These are phyloP conservation scores for Trachymyrmex septentrionalis DNA, from an alignment of 1,140 invertebrate genomes.

Conservation along the genomic window DNA sequence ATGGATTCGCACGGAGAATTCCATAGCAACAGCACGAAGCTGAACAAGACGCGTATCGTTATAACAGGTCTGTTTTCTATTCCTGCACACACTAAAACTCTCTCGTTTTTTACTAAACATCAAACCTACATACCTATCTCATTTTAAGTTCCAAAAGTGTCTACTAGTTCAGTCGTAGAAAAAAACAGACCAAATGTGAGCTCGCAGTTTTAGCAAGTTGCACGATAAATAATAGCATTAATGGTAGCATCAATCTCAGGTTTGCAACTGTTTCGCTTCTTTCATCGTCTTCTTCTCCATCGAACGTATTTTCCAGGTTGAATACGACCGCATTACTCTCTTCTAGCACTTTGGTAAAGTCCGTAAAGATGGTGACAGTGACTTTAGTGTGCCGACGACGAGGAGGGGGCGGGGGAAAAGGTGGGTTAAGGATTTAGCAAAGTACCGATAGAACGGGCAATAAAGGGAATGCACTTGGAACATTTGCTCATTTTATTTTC, in stretches of 20 bases:
- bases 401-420: not conserved
- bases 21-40: not conserved
- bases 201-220: not conserved
- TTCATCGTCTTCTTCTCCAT: not conserved
- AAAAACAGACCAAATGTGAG: not conserved
- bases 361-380: conserved; percentile 36
- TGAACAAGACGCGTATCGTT: not conserved
- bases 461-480: conserved; percentile 57
- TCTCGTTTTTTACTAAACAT: too few relatives aligned
- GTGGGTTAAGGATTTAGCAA: conserved; percentile 52
- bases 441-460: conserved; percentile 44
- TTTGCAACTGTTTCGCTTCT: not conserved
- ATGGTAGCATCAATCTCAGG: conserved; percentile 4
- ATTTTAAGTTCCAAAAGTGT: too few relatives aligned
- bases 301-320: not conserved
- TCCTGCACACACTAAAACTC: too few relatives aligned
- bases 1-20: not conserved
- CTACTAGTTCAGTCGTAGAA: too few relatives aligned
- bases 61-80: not conserved
- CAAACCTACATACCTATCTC: too few relatives aligned
- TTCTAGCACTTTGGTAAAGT: conserved; percentile 21
- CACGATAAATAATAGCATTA: conserved; percentile 24
- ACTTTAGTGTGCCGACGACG: conserved; percentile 40
- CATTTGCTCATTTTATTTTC: conserved; percentile 60
- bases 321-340: conserved; percentile 31